Evolutionary conservation across 2,888 invertebrate genomes (phyloP).

Genomic region (Phalera bucephala): DNA sequence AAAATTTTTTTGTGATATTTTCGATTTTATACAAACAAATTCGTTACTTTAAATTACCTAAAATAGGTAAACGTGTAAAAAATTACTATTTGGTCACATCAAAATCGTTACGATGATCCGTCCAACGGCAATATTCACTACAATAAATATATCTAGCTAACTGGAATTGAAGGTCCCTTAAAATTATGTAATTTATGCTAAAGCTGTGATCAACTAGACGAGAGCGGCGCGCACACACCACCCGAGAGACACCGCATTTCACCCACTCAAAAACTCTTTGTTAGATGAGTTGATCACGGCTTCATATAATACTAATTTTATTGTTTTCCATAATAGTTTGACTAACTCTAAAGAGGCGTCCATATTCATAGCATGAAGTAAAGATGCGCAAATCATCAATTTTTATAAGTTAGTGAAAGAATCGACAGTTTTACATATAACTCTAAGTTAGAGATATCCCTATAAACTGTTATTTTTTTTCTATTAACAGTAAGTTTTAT

Average conservation of each 20-base stretch:
- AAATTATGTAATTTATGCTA: constrained; percentile 77
- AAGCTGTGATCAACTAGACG: constrained; percentile 75
- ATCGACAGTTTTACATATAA: constrained; percentile 60
- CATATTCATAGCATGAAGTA: constrained; percentile 77
- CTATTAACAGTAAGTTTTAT: constrained; percentile 55
- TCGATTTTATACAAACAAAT: constrained; percentile 68
- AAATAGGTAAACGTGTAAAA: constrained; percentile 73
- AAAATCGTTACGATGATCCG: constrained; percentile 68
- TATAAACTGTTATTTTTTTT: constrained; percentile 57
- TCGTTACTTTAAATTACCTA: constrained; percentile 61
- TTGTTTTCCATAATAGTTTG: constrained; percentile 72
- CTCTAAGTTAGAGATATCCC: constrained; percentile 64
- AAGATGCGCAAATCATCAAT: constrained; percentile 76
- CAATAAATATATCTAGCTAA: constrained; percentile 82
- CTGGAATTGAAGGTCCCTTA: constrained; percentile 83
- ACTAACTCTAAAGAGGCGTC: constrained; percentile 81
- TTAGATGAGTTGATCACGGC: constrained; percentile 74
- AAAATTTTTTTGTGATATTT: constrained; percentile 73
- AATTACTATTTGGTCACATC: constrained; percentile 78
- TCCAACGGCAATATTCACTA: constrained; percentile 71
- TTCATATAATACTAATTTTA: constrained; percentile 76
- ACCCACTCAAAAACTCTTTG: constrained; percentile 20
- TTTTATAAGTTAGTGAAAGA: constrained; percentile 69
- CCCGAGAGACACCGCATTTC: not conserved
- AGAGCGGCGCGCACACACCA: not conserved